Evolutionary conservation across 2,888 invertebrate species (phyloP), one percentile per base, ranked within the genome.

Genomic region (Agonopterix arenella): DNA sequence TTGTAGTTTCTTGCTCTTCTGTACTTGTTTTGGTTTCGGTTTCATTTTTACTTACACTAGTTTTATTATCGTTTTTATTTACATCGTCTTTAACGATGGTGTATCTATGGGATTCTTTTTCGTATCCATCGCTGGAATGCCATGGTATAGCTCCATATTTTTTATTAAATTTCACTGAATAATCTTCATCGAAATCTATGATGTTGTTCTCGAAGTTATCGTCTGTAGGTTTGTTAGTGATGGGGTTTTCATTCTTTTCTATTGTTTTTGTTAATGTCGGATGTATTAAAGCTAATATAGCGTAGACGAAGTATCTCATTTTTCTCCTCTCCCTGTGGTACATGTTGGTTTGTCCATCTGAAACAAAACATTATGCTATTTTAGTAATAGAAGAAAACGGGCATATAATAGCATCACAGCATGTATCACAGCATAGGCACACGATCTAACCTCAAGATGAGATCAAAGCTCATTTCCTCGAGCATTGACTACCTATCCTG

Each of bases 171-270:
- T 81, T 85, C 1, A 80, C 60, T 1, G 79, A 69, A 51, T 76
- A 82, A 50, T 82, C 80, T 55, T 84, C 83, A 42, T 86, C 86
- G 10, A 88, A 85, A 51, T 89, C 86, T 50, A 88, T 80, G 36
- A 89, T 81, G 47, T 80, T 84, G 43, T 84, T 85, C 44, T 86
- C 83, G 16, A 72, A 58, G 43, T 76, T 66, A 8, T 81, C 73
- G 37, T 80, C 75, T 36, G 58, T 53, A 47, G 61, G 53, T 37
- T 61, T 58, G 38, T 62, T 63, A 8, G 57, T 56, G 4, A 51
- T 52, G 7, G 64, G 59, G n/a, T 55, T 59, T 8, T 66, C 57
- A 67, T 66, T 2, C 63, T 62, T n/a, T 73, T 67, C 9, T 80
- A 61, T 7, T 75, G 70, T 59, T 76, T 84, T 28, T 0, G 75